Evolutionary conservation across 2,113 vertebrate species (phyloP).

Genomic region (Bungarus multicinctus): DNA sequence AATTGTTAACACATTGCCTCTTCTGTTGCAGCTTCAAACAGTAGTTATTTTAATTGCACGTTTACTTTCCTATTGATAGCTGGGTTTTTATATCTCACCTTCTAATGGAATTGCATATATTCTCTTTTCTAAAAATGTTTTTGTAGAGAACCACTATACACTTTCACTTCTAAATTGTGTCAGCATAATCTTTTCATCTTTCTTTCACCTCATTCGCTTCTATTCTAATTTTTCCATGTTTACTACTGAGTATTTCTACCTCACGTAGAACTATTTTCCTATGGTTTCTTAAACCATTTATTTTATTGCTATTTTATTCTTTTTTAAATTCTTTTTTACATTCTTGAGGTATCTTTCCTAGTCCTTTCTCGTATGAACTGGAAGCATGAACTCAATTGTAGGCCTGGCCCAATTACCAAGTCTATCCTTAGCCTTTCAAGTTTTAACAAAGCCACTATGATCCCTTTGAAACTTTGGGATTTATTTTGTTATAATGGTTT

Average conservation of each 20-base stretch:
- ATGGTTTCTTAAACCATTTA: not conserved
- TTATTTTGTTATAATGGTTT: not conserved
- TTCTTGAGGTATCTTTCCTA: not conserved
- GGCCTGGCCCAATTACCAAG: not conserved
- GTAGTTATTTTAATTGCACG: not conserved
- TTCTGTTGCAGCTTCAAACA: not conserved
- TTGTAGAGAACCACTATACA: not conserved
- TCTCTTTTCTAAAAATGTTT: not conserved
- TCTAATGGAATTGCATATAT: not conserved
- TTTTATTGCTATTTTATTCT: not conserved
- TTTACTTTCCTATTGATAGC: not conserved
- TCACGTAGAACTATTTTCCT: not conserved
- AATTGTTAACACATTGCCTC: not conserved
- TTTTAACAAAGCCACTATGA: not conserved
- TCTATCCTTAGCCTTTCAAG: not conserved
- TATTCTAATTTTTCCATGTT: not conserved
- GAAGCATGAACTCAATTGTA: not conserved
- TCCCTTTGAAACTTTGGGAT: not conserved
- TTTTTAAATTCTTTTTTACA: not conserved
- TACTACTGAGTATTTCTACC: not conserved
- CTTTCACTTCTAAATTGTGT: not conserved
- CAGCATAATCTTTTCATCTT: not conserved
- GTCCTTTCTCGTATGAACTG: not conserved
- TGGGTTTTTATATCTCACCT: not conserved
- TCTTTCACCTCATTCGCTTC: not conserved